Percentiles rank a stretch among this genome's conserved stretches.
These are phyloP conservation scores for Torymus auratus DNA, from an alignment of 2,888 invertebrate genomes.

Conservation along the genomic window DNA sequence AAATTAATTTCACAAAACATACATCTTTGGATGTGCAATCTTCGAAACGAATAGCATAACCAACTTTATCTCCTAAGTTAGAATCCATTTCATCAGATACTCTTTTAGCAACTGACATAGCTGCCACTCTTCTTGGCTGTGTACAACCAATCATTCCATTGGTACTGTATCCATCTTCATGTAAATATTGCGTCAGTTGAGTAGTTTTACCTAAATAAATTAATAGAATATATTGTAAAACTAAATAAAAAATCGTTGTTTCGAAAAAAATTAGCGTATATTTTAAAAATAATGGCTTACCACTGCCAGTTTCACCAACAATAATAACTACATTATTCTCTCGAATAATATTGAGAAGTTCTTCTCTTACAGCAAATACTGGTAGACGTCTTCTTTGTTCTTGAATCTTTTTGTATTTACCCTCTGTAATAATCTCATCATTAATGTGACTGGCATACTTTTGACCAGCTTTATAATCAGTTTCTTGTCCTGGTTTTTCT, in stretches of 20 bases:
- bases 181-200: conserved; percentile 96
- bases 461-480: conserved; percentile 94
- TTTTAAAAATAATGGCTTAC: conserved; percentile 70
- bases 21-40: conserved; percentile 94
- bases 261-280: background rate
- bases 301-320: conserved; percentile 96
- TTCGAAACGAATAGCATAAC: conserved; percentile 99
- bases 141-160: conserved; percentile 98
- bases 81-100: conserved; percentile 98
- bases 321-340: conserved; percentile 97
- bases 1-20: background rate
- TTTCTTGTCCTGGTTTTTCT: conserved; percentile 77
- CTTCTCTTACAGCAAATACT: conserved; percentile 96
- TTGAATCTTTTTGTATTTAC: conserved; percentile 86
- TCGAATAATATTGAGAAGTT: conserved; percentile 91
- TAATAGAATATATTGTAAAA: background rate
- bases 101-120: conserved; percentile 99
- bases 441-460: conserved; percentile 98
- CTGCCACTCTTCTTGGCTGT: conserved; percentile 97
- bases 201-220: conserved; percentile 87
- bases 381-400: conserved; percentile 96
- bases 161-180: conserved; percentile 96
- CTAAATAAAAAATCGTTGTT: background rate
- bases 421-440: conserved; percentile 81
- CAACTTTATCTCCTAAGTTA: conserved; percentile 93